Evolutionary conservation across 2,797 vertebrate genomes (phyloP), one percentile per base, ranked within the genome.

Genomic region (Pangasius macronema): DNA sequence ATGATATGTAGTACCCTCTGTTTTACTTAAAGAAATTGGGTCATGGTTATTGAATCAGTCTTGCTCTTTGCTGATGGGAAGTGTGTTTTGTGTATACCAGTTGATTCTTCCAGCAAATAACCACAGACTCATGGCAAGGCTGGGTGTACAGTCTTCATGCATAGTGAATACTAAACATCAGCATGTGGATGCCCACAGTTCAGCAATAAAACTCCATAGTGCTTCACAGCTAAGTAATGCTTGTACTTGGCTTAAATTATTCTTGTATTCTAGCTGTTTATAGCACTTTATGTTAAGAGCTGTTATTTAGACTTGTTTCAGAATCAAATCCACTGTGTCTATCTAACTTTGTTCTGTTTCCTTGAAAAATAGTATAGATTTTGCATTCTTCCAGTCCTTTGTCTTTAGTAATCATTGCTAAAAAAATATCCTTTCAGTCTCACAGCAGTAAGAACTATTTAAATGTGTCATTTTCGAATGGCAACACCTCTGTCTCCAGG

Each of bases 401-500:
- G 36, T 36, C 3, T 72, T 42, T 42, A 33, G 65, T 6, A 27
- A 73, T 73, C 72, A 75, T 5, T n/a, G 16, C n/a, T 77, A 77
- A 77, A 77, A 77, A 77, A 55, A 79, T 22, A 77, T 33, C 88
- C 92, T 92, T 88, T 75, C 91, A 92, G 91, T 79, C 51, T 24
- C 53, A 13, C 20, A 59, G 30, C 77, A 80, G 4, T 84, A 86
- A 91, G 84, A 89, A 85, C 67, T 27, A 84, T 85, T 75, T 77
- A 65, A 72, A 90, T 65, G 82, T 76, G 53, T 90, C 91, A 85
- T 86, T 91, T 90, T 91, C 86, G 90, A 92, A 93, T 87, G 87
- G 87, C 90, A 91, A 93, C 73, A 93, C 91, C 89, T 79, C n/a
- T 3, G 85, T 89, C 87, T 88, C 68, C 85, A 81, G 68, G 57